A percentile compares a stretch with the other conserved stretches of the same genome.
Evolutionary conservation across 2,888 invertebrate genomes (phyloP).

Genomic region (Archips xylosteana): DNA sequence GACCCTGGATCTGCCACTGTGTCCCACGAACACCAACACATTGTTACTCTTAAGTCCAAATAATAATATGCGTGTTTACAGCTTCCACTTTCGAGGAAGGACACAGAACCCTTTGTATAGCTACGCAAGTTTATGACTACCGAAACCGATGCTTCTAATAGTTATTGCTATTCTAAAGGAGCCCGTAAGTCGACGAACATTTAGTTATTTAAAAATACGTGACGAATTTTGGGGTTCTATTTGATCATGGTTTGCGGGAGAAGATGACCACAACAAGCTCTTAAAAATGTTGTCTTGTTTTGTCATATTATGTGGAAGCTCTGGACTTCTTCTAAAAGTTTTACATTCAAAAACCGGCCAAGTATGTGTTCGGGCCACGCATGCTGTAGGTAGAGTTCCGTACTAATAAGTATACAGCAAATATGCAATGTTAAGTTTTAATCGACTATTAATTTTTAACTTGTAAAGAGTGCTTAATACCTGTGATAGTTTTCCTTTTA

Average conservation of each 20-base stretch:
- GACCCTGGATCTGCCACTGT: background rate
- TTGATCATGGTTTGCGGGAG: constrained; percentile 14
- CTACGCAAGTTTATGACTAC: constrained; percentile 75
- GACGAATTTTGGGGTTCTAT: constrained; percentile 48
- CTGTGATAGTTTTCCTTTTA: too few species aligned
- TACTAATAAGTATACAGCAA: too few species aligned
- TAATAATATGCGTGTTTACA: constrained; percentile 45
- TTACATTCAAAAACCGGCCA: too few species aligned
- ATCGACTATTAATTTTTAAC: too few species aligned
- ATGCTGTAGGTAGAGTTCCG: too few species aligned
- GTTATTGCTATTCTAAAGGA: constrained; percentile 59
- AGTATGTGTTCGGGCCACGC: too few species aligned
- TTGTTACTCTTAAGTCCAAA: constrained; percentile 48
- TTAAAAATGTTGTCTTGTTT: too few species aligned
- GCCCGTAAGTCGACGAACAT: constrained; percentile 49
- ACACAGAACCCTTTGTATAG: constrained; percentile 62
- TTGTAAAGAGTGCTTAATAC: too few species aligned
- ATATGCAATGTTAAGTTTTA: too few species aligned
- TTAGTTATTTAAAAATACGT: constrained; percentile 35
- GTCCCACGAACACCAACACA: constrained; percentile 41
- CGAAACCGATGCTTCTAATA: constrained; percentile 57
- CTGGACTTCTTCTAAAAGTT: too few species aligned
- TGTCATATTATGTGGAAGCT: too few species aligned
- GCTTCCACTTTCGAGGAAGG: constrained; percentile 60
- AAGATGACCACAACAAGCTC: background rate